These are phyloP conservation scores for Diaprepes abbreviatus DNA, from an alignment of 2,888 invertebrate species.

Conservation along the genomic window DNA sequence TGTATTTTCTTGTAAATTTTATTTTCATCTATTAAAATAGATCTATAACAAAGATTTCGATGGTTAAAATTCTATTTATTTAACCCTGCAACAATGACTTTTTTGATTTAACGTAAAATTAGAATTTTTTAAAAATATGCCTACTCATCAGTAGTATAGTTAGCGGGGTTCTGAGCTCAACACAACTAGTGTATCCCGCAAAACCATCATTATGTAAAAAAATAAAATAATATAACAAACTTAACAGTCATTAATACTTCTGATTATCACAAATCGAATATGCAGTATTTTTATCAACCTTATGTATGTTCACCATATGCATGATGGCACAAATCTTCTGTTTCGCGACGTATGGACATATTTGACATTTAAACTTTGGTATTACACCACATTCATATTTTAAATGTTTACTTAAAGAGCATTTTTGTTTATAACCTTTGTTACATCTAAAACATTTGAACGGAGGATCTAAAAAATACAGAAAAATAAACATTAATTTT, in stretches of 20 bases:
- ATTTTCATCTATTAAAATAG: too few relatives aligned
- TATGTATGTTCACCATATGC: conserved; percentile 9
- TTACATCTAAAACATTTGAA: conserved; percentile 43
- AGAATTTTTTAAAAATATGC: too few relatives aligned
- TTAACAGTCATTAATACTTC: neutral
- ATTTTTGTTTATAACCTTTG: conserved; percentile 48
- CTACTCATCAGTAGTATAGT: too few relatives aligned
- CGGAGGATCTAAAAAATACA: neutral
- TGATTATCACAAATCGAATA: conserved; percentile 9
- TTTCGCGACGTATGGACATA: conserved; percentile 33
- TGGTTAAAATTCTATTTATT: too few relatives aligned
- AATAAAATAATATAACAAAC: too few relatives aligned
- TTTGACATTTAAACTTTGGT: conserved; percentile 38
- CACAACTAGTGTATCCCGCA: too few relatives aligned
- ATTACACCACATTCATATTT: conserved; percentile 43
- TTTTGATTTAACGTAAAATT: too few relatives aligned
- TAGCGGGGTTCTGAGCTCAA: too few relatives aligned
- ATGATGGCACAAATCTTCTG: conserved; percentile 4
- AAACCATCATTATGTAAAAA: too few relatives aligned
- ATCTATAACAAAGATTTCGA: too few relatives aligned
- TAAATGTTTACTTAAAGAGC: conserved; percentile 45
- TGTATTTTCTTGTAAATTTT: too few relatives aligned
- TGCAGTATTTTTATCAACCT: neutral
- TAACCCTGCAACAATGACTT: too few relatives aligned
- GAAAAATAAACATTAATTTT: neutral